phyloP scores from a whole-genome alignment of 1,140 invertebrate species.

The Frieseomelitta varia region DNA sequence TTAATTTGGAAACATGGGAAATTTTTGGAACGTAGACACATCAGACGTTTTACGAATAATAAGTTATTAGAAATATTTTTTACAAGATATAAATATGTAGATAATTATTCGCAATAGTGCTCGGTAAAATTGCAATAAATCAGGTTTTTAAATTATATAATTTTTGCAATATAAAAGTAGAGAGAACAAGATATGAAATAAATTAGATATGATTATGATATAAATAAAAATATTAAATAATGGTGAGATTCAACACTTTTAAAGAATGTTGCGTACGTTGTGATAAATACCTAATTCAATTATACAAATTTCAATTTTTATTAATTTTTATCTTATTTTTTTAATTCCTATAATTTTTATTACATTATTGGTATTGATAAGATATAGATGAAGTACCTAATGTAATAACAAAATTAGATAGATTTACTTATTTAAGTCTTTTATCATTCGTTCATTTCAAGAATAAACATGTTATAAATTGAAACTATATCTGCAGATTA shows the following conservation, averaged over 20 bases:
- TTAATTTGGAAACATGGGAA: conserved; percentile 78
- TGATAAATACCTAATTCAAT: not conserved
- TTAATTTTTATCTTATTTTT: not conserved
- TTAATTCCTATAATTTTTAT: not conserved
- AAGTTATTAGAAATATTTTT: conserved; percentile 47
- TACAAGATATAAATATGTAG: not conserved
- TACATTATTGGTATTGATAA: not conserved
- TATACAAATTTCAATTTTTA: not conserved
- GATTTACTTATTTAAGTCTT: too few relatives aligned
- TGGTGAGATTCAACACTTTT: not conserved
- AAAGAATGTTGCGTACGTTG: not conserved
- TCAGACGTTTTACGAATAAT: conserved; percentile 70
- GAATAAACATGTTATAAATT: too few relatives aligned
- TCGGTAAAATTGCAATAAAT: not conserved
- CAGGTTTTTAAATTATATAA: not conserved
- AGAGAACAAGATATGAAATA: too few relatives aligned
- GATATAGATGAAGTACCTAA: too few relatives aligned
- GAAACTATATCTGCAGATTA: too few relatives aligned
- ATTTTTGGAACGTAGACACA: conserved; percentile 76
- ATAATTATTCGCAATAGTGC: not conserved
- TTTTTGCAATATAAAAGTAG: not conserved
- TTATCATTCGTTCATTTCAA: too few relatives aligned
- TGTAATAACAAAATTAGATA: too few relatives aligned
- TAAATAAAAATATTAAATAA: not conserved
- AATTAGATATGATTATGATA: too few relatives aligned